Evolutionary conservation across 2,797 vertebrate species (phyloP).

Genomic region (Rhinoraja longicauda): DNA sequence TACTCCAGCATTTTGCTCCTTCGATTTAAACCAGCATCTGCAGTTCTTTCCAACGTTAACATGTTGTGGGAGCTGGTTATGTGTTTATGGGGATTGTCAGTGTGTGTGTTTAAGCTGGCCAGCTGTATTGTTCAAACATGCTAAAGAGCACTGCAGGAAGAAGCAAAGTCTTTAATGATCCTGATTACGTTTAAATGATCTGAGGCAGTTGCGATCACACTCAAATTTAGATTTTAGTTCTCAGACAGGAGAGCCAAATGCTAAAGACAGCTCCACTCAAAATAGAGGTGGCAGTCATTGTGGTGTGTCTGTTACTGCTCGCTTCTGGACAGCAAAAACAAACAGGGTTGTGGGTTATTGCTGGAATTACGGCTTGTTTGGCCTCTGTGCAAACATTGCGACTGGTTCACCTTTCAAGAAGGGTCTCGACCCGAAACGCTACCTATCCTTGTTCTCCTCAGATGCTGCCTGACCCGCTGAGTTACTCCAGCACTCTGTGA

Average conservation of each 20-base stretch:
- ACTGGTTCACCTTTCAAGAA: no score
- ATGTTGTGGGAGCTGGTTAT: no score
- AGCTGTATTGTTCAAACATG: neutral
- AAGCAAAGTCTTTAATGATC: neutral
- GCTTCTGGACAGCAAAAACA: constrained; percentile 6
- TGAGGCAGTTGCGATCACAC: neutral
- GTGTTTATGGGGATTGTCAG: neutral
- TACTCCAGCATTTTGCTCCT: no score
- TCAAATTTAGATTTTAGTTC: neutral
- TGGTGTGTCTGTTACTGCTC: neutral
- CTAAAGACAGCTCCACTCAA: neutral
- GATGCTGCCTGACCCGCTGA: no score
- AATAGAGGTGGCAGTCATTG: constrained; percentile 3
- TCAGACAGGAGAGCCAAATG: neutral
- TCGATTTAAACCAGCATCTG: no score
- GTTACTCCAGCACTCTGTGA: no score
- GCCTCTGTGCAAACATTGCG: neutral
- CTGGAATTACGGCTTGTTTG: neutral
- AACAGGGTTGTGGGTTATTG: neutral
- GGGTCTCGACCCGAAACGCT: no score
- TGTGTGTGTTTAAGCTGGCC: neutral
- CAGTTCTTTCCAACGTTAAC: no score
- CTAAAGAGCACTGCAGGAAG: neutral
- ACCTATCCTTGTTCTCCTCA: no score
- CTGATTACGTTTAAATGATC: neutral